These are phyloP conservation scores for Mimumesa dahlbomi DNA, from an alignment of 2,888 invertebrate species.

Conservation along the genomic window DNA sequence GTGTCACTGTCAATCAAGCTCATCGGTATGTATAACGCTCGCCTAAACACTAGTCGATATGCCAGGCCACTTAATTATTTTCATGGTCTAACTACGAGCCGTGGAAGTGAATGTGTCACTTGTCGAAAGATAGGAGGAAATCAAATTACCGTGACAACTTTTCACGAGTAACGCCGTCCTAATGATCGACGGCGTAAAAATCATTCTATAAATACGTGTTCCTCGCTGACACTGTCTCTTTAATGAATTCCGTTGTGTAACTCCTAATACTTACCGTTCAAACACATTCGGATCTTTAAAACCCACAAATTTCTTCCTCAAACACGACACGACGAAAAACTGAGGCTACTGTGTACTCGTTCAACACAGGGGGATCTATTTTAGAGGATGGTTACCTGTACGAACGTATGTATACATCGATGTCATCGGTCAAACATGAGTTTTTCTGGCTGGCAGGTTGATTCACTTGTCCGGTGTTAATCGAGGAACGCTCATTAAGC, in stretches of 20 bases:
- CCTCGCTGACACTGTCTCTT: no score
- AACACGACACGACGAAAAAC: no score
- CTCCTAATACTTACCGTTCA: no score
- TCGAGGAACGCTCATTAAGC: conserved; percentile 34
- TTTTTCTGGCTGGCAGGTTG: not conserved
- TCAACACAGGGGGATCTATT: no score
- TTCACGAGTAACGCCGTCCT: no score
- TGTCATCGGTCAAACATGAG: not conserved
- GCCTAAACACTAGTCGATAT: conserved; percentile 72
- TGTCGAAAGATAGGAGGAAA: not conserved
- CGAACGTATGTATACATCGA: no score
- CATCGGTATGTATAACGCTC: conserved; percentile 76
- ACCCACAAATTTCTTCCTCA: no score
- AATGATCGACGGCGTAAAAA: not conserved
- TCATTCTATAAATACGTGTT: not conserved
- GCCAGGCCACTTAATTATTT: conserved; percentile 67
- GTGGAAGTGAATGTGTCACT: conserved; percentile 12
- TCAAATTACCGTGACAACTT: no score
- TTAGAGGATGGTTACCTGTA: no score
- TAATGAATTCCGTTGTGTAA: no score
- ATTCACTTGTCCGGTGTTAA: conserved; percentile 22
- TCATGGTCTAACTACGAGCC: conserved; percentile 56
- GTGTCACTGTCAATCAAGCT: conserved; percentile 78
- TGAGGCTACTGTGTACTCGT: no score
- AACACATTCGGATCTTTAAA: no score